Evolutionary conservation across 2,113 vertebrate genomes (phyloP).

Genomic region (Perca fluviatilis): DNA sequence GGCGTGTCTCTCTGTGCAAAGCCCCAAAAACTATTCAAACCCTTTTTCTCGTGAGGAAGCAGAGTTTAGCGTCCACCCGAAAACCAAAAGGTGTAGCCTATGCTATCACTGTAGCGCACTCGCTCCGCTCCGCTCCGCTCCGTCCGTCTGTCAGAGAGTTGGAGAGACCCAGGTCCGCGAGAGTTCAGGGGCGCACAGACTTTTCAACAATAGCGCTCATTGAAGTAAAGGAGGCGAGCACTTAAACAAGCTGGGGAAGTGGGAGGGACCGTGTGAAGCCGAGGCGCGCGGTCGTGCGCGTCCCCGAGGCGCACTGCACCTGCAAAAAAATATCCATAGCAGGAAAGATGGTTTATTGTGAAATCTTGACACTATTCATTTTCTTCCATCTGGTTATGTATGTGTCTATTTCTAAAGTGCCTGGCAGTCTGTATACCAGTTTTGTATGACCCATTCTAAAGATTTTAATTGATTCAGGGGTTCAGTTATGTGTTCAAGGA

Average conservation of each 20-base stretch:
- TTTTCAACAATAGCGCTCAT: conserved; percentile 46
- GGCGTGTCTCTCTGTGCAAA: conserved; percentile 7
- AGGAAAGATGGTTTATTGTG: background rate
- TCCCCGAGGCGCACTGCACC: conserved; percentile 44
- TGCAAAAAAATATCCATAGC: conserved; percentile 30
- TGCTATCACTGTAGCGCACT: conserved; percentile 1
- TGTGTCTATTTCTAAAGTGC: background rate
- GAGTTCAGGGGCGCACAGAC: conserved; percentile 28
- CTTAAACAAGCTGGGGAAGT: conserved; percentile 44
- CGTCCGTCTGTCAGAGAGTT: conserved; percentile 7
- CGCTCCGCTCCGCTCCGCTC: conserved; percentile 19
- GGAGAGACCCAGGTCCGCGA: conserved; percentile 3
- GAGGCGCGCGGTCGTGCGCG: conserved; percentile 51
- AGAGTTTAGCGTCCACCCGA: background rate
- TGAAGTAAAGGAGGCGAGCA: conserved; percentile 31
- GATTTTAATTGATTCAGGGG: background rate
- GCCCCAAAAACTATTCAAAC: background rate
- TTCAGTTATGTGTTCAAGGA: conserved; percentile 1
- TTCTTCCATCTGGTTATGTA: background rate
- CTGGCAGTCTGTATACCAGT: background rate
- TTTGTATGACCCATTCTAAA: background rate
- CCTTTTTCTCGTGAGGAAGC: background rate
- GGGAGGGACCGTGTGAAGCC: conserved; percentile 51
- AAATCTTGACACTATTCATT: too few relatives aligned
- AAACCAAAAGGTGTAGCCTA: background rate